These are phyloP conservation scores for Halotydeus destructor DNA, from an alignment of 1,140 invertebrate species.

Conservation along the genomic window DNA sequence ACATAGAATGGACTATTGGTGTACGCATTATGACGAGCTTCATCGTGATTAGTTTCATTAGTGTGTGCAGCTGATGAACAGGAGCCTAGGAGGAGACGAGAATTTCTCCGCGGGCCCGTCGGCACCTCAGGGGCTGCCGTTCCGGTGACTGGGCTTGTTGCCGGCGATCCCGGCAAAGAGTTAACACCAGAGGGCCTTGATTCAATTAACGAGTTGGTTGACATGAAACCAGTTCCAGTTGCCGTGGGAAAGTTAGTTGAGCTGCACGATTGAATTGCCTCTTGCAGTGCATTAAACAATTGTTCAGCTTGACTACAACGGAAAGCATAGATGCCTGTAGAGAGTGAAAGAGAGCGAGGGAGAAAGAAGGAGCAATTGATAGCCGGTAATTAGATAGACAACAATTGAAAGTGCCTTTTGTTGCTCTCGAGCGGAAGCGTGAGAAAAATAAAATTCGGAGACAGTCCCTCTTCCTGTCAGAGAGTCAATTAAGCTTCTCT, in stretches of 20 bases:
- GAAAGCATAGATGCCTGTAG: conserved; percentile 59
- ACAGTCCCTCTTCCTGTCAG: too few relatives aligned
- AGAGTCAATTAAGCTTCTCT: too few relatives aligned
- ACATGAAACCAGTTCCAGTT: too few relatives aligned
- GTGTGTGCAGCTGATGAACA: conserved; percentile 1
- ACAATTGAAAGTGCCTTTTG: not conserved
- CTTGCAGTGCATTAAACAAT: conserved; percentile 73
- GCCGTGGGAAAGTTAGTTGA: not conserved
- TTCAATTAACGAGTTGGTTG: not conserved
- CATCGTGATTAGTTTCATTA: too few relatives aligned
- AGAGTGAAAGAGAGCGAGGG: not conserved
- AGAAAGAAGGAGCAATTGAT: not conserved
- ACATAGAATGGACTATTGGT: conserved; percentile 8
- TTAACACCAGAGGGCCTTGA: too few relatives aligned
- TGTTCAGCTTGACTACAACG: conserved; percentile 65
- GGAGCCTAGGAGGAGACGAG: not conserved
- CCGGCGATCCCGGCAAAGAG: not conserved
- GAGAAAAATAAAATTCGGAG: too few relatives aligned
- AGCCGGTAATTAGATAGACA: not conserved
- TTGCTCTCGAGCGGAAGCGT: too few relatives aligned
- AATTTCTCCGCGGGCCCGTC: not conserved
- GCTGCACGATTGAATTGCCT: conserved; percentile 40
- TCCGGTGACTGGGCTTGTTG: conserved; percentile 2
- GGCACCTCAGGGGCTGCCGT: not conserved
- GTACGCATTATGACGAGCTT: too few relatives aligned